Evolutionary conservation across 2,888 invertebrate species (phyloP).

Genomic region (Dendrolimus pini): DNA sequence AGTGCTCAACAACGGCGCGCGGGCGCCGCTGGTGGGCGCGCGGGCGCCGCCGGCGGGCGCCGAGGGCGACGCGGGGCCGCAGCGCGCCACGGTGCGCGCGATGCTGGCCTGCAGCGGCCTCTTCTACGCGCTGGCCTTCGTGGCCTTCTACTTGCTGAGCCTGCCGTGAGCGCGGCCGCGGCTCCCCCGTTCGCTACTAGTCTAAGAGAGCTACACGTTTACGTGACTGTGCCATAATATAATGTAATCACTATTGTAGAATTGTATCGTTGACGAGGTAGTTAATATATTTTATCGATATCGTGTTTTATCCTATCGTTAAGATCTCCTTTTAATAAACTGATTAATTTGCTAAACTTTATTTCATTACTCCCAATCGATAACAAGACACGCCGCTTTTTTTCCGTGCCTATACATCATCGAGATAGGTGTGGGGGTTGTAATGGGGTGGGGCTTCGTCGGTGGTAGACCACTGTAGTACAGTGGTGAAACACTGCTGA

Average conservation of each 20-base stretch:
- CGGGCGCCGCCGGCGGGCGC: constrained; percentile 24
- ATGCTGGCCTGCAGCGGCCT: constrained; percentile 73
- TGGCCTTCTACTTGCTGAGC: constrained; percentile 63
- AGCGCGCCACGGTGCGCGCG: constrained; percentile 63
- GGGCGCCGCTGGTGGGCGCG: constrained; percentile 53
- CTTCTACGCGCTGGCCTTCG: constrained; percentile 50
- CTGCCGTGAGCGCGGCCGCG: constrained; percentile 29
- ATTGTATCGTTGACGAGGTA: too few relatives aligned
- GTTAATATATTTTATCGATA: too few relatives aligned
- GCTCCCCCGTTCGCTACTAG: constrained; percentile 1
- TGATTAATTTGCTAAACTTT: too few relatives aligned
- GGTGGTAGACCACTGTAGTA: too few relatives aligned
- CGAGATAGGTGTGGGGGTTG: too few relatives aligned
- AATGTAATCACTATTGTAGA: constrained; percentile 10
- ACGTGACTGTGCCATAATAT: constrained; percentile 5
- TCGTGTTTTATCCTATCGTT: too few relatives aligned
- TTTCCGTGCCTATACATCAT: too few relatives aligned
- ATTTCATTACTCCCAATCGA: too few relatives aligned
- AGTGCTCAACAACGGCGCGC: constrained; percentile 45
- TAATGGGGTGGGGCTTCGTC: too few relatives aligned
- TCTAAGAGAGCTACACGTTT: not conserved
- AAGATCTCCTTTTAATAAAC: too few relatives aligned
- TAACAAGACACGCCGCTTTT: too few relatives aligned
- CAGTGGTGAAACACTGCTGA: too few relatives aligned
- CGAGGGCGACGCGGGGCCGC: constrained; percentile 51